Evolutionary conservation across 2,113 vertebrate genomes (phyloP).

Genomic region (Psephotus haematonotus): DNA sequence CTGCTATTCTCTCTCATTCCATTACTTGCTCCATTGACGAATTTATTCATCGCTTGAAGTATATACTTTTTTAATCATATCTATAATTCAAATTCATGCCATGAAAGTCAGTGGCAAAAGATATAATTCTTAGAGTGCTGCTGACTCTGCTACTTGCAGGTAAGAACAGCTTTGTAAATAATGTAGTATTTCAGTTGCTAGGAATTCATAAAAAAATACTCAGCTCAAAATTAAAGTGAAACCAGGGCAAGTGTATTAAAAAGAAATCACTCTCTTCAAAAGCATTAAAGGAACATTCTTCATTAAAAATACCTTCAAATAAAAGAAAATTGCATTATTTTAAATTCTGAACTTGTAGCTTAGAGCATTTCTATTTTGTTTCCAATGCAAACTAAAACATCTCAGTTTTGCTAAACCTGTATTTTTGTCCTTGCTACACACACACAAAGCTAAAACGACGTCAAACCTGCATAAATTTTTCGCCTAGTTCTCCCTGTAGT

Average conservation of each 20-base stretch:
- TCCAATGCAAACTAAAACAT: background rate
- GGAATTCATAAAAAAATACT: background rate
- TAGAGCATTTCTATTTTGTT: background rate
- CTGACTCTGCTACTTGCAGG: background rate
- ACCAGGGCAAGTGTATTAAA: background rate
- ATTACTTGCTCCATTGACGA: background rate
- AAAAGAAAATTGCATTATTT: background rate
- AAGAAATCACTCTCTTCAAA: background rate
- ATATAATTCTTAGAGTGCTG: background rate
- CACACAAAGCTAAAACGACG: background rate
- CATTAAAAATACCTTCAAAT: background rate
- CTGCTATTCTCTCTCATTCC: background rate
- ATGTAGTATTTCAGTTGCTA: background rate
- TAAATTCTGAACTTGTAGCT: background rate
- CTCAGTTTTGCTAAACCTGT: background rate
- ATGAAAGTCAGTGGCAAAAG: background rate
- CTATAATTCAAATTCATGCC: background rate
- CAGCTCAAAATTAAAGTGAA: background rate
- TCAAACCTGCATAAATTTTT: background rate
- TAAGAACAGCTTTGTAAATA: slow-evolving; percentile 1
- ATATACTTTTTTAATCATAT: background rate
- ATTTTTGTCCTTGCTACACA: background rate
- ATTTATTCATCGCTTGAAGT: background rate
- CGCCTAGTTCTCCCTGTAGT: background rate
- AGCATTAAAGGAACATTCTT: background rate